Base-by-base conservation (phyloP, 2,888 invertebrate genomes). In the Acanthopleura granulata region DNA sequence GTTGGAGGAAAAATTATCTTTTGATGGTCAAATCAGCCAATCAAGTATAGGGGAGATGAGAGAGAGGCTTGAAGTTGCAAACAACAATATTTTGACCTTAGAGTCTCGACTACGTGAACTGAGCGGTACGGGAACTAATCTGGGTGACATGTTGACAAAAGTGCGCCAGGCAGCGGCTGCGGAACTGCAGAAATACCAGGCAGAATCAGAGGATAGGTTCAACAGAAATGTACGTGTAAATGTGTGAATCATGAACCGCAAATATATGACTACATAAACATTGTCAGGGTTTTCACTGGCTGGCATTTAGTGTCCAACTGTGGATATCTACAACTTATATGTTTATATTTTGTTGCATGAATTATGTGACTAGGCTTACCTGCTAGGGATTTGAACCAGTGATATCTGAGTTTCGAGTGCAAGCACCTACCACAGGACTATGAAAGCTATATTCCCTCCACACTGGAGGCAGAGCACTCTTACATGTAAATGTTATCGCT, bases 151-250 rank as follows among this genome's bases (percentile, higher is more conserved):
- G 69, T 72, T 87, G 72, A 82, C 82, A 74, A 83, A 86, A 74
- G 85, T 87, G 0, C 75, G 85, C 72, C 86, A 86, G n/a, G 77
- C 83, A 12, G 83, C 86, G 0, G 84, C 86, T 73, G 74, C 79
- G 50, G 85, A 87, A 76, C 78, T 87, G 50, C 79, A 77, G 27
- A 77, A 82, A 73, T 87, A 81, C 73, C 82, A 85, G 74, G 29
- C 80, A 14, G 85, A 87, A 75, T 83, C 86, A n/a, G 85, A 86
- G 74, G 83, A 84, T 73, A 79, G 80, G 49, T 86, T 85, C 74
- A 83, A 76, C 40, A 83, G 83, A 82, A 86, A 86, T 84, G 87
- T 87, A 76, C 83, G 85, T 76, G n/a, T 18, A 6, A 25, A 57
- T 22, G 12, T n/a, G 22, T 57, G 40, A 6, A 40, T 40, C 40